phyloP scores from a whole-genome alignment of 2,797 vertebrate genomes.

The Thamnophis elegans region DNA sequence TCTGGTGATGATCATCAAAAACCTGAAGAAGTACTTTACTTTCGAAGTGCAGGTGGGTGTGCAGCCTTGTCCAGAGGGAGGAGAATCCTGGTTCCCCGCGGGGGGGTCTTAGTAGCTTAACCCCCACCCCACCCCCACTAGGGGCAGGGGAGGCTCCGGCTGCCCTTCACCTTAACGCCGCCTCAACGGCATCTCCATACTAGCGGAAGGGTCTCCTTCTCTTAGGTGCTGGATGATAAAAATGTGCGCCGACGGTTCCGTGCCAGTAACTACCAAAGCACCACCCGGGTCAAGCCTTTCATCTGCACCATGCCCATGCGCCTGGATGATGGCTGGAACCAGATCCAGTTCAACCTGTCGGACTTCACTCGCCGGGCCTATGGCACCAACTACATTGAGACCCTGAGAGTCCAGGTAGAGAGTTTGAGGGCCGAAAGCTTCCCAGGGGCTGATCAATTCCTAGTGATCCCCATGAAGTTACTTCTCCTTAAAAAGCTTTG shows the following conservation, averaged over 20 bases:
- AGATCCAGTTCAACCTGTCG: slow-evolving; percentile 96
- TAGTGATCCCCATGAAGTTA: not conserved
- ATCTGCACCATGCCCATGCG: slow-evolving; percentile 99
- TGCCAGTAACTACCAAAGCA: slow-evolving; percentile 96
- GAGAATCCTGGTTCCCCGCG: not conserved
- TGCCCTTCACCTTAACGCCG: too few species aligned
- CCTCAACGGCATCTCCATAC: rapidly evolving
- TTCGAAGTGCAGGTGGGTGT: slow-evolving; percentile 93
- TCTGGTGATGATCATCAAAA: slow-evolving; percentile 98
- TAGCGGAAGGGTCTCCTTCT: not conserved
- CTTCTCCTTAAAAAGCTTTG: not conserved
- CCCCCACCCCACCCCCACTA: too few species aligned
- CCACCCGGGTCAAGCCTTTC: slow-evolving; percentile 92
- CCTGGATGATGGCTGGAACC: slow-evolving; percentile 97
- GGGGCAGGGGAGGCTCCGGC: not conserved
- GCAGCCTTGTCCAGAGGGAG: not conserved
- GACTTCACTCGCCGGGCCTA: slow-evolving; percentile 95
- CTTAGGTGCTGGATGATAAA: slow-evolving; percentile 93
- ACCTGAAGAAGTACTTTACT: slow-evolving; percentile 97
- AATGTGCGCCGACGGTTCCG: slow-evolving; percentile 91
- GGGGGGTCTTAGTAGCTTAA: too few species aligned
- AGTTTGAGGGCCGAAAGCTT: not conserved
- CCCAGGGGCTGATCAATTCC: not conserved
- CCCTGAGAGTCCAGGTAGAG: slow-evolving; percentile 89
- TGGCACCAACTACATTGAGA: slow-evolving; percentile 95